Evolutionary conservation across 2,888 invertebrate species (phyloP).

Genomic region (Phymatocera aterrima): DNA sequence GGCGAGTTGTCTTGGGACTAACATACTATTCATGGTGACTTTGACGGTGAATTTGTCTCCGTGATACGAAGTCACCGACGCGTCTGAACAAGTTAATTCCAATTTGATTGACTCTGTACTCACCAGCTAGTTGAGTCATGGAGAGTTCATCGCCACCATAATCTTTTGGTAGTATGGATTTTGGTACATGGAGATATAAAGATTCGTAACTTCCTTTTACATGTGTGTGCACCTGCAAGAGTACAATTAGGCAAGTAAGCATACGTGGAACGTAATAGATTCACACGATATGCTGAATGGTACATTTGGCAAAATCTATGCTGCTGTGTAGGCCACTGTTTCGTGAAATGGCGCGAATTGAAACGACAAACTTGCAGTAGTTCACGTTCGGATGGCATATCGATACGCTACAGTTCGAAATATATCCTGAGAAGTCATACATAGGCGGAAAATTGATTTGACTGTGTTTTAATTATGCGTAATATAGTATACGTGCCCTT

Average conservation of each 20-base stretch:
- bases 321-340: too few species aligned
- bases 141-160: slow-evolving; percentile 79
- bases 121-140: too few species aligned
- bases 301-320: too few species aligned
- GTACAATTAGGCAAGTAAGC: background rate
- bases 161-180: slow-evolving; percentile 78
- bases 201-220: slow-evolving; percentile 72
- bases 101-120: too few species aligned
- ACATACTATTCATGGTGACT: too few species aligned
- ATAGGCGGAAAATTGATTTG: background rate
- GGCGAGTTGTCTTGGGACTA: too few species aligned
- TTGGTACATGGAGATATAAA: slow-evolving; percentile 77
- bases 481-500: slow-evolving; percentile 74
- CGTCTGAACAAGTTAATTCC: too few species aligned
- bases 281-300: background rate
- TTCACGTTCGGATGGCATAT: background rate
- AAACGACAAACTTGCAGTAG: too few species aligned
- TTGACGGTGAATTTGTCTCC: too few species aligned
- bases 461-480: background rate
- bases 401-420: too few species aligned
- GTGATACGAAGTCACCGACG: too few species aligned
- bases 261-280: background rate
- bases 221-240: slow-evolving; percentile 66
- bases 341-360: too few species aligned
- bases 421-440: background rate